Conservation (phyloP, 37 sponge, comb jelly and placozoan species). For the Aplysina aerophoba region DNA sequence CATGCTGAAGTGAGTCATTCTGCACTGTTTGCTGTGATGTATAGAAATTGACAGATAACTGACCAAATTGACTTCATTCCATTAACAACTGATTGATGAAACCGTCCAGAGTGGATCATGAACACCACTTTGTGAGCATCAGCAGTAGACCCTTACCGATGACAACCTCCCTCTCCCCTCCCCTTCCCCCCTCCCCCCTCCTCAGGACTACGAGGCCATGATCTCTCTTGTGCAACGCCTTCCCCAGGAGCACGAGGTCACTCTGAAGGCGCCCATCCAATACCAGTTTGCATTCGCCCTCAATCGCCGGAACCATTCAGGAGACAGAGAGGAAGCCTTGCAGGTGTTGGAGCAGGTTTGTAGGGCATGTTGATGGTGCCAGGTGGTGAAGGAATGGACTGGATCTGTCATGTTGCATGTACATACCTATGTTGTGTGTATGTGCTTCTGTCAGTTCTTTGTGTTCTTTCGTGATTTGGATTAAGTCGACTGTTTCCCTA, state of each 20-base stretch:
- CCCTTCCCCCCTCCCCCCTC: slow-evolving; percentile 31
- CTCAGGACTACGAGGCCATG: slow-evolving; percentile 88
- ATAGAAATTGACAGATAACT: too few relatives aligned
- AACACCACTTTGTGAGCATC: too few relatives aligned
- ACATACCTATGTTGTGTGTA: too few relatives aligned
- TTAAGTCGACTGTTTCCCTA: too few relatives aligned
- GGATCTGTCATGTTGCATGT: not conserved
- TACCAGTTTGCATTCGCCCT: slow-evolving; percentile 92
- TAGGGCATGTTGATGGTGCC: not conserved
- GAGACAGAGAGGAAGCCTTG: slow-evolving; percentile 81
- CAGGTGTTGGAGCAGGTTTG: slow-evolving; percentile 77
- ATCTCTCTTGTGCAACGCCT: slow-evolving; percentile 74
- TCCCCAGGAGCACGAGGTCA: slow-evolving; percentile 65
- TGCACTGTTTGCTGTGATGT: too few relatives aligned
- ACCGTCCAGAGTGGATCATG: too few relatives aligned
- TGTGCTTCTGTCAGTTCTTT: too few relatives aligned
- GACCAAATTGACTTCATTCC: too few relatives aligned
- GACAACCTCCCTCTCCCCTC: not conserved
- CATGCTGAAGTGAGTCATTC: too few relatives aligned
- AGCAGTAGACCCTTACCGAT: too few relatives aligned
- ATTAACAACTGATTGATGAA: too few relatives aligned
- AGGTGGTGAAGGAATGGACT: not conserved
- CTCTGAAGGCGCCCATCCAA: slow-evolving; percentile 75
- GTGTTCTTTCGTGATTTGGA: too few relatives aligned
- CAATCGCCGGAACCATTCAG: slow-evolving; percentile 63